A percentile compares a stretch with the other conserved stretches of the same genome.
Evolutionary conservation across 2,797 vertebrate species (phyloP).

Genomic region (Cuniculus paca): DNA sequence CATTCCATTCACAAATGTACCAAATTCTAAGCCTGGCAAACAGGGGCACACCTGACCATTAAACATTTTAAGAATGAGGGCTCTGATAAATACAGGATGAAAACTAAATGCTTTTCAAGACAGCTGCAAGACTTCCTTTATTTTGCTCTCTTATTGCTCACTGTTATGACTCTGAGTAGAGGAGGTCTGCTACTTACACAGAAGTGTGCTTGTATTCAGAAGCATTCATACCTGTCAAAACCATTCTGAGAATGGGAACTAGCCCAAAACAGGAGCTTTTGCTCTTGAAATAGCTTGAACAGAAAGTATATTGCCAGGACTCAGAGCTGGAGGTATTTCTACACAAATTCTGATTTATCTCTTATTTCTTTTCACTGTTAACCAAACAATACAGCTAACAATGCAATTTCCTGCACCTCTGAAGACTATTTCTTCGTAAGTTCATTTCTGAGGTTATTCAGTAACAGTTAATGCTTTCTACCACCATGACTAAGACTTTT

Average conservation of each 20-base stretch:
- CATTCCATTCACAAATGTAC: neutral
- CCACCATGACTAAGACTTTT: neutral
- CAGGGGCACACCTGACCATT: neutral
- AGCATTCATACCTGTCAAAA: neutral
- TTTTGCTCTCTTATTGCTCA: constrained; percentile 24
- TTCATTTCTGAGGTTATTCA: constrained; percentile 38
- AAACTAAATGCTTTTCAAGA: constrained; percentile 36
- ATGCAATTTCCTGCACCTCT: constrained; percentile 34
- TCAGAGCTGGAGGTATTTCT: neutral
- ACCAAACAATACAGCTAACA: constrained; percentile 12
- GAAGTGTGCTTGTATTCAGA: constrained; percentile 28
- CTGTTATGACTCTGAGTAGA: neutral
- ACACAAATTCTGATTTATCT: neutral
- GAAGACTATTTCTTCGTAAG: constrained; percentile 22
- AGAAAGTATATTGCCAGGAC: neutral
- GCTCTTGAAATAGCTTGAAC: constrained; percentile 56
- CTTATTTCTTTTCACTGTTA: neutral
- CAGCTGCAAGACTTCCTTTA: neutral
- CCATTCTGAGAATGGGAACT: constrained; percentile 54
- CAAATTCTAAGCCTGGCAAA: constrained; percentile 52
- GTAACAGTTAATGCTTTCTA: constrained; percentile 42
- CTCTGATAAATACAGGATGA: constrained; percentile 11
- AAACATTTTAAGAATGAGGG: constrained; percentile 59
- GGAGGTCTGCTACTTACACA: neutral
- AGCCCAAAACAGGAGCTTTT: constrained; percentile 26